Conservation (phyloP, 2,113 vertebrate species). For the Agapornis roseicollis region DNA sequence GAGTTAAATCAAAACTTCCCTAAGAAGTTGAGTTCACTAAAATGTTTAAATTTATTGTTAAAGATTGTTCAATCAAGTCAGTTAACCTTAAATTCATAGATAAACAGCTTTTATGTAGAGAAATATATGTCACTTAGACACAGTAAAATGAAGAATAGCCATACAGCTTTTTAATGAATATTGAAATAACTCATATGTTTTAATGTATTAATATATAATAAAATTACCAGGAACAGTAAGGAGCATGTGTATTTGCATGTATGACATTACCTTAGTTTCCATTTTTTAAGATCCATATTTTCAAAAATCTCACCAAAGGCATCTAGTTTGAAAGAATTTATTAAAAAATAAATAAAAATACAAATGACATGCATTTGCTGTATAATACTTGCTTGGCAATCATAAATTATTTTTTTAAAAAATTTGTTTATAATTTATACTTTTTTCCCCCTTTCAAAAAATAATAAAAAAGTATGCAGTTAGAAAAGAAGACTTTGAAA, state of each 20-base stretch:
- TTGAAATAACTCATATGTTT: not conserved
- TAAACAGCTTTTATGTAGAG: not conserved
- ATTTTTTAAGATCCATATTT: not conserved
- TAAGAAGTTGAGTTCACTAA: not conserved
- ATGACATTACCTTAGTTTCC: not conserved
- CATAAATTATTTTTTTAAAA: not conserved
- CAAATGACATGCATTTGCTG: rapidly evolving
- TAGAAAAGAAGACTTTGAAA: not conserved
- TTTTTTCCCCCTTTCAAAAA: not conserved
- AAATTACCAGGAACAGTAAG: not conserved
- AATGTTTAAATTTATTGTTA: not conserved
- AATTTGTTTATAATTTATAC: rapidly evolving
- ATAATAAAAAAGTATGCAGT: not conserved
- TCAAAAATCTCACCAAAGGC: not conserved
- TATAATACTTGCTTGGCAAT: not conserved
- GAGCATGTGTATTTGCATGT: not conserved
- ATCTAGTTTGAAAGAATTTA: not conserved
- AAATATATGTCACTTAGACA: not conserved
- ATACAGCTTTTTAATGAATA: not conserved
- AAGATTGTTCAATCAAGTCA: not conserved
- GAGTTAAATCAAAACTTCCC: not conserved
- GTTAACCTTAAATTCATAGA: not conserved
- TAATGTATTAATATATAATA: not conserved
- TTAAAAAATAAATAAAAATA: not conserved
- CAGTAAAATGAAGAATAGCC: not conserved